phyloP scores from a whole-genome alignment of 2,888 invertebrate genomes.

The Coenonympha arcania region DNA sequence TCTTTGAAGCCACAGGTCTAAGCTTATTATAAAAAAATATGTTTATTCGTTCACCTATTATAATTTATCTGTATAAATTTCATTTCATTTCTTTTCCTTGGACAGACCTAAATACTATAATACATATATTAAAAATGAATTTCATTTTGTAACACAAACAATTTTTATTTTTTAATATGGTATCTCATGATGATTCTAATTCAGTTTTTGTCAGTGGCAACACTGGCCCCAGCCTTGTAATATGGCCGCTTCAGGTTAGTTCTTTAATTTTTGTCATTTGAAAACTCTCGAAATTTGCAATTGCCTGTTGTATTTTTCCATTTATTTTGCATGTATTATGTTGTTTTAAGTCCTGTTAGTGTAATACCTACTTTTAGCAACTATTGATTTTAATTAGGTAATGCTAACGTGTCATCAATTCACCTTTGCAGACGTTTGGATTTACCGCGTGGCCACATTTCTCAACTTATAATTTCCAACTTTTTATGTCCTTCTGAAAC shows the following conservation, averaged over 20 bases:
- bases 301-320: conserved; percentile 25
- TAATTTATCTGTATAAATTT: too few species aligned
- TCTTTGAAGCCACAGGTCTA: too few species aligned
- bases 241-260: conserved; percentile 84
- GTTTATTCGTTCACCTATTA: too few species aligned
- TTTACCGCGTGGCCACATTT: conserved; percentile 75
- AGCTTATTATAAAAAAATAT: too few species aligned
- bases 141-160: too few species aligned
- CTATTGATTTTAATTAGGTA: conserved; percentile 29
- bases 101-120: too few species aligned
- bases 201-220: conserved; percentile 47
- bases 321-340: conserved; percentile 20
- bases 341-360: conserved; percentile 14
- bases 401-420: conserved; percentile 74
- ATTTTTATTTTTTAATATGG: conserved; percentile 5
- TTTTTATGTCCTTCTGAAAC: conserved; percentile 17
- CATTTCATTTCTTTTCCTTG: too few species aligned
- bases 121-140: too few species aligned
- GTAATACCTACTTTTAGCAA: conserved; percentile 7
- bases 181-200: conserved; percentile 13
- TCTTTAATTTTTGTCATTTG: conserved; percentile 71
- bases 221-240: conserved; percentile 74
- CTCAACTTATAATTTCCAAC: conserved; percentile 38
- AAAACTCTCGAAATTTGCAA: conserved; percentile 40
- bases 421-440: conserved; percentile 70